These are phyloP conservation scores for Antigone vipio DNA, from an alignment of 2,113 vertebrate genomes.

Conservation along the genomic window DNA sequence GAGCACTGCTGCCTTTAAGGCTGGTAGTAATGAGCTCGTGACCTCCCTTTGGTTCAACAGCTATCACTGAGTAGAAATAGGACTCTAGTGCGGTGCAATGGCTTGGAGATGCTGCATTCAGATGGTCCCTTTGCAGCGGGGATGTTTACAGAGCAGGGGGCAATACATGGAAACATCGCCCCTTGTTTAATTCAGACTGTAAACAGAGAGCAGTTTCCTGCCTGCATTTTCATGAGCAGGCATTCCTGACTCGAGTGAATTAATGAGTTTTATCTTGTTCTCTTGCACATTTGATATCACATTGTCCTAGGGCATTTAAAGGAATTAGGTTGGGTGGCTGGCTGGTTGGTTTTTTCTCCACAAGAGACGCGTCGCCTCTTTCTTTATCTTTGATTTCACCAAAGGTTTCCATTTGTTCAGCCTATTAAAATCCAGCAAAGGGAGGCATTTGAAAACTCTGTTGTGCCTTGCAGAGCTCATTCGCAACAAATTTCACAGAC, in stretches of 20 bases:
- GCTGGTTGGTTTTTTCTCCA: background rate
- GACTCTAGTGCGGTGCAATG: rapidly evolving
- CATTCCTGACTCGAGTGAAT: background rate
- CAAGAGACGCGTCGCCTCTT: background rate
- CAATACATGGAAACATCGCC: background rate
- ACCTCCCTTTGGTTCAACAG: slow-evolving; percentile 9
- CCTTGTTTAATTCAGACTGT: background rate
- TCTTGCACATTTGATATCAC: background rate
- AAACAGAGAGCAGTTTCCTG: background rate
- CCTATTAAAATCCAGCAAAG: background rate
- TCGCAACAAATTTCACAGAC: background rate
- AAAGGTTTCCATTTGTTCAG: slow-evolving; percentile 18
- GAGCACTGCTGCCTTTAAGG: background rate
- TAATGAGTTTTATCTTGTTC: slow-evolving; percentile 15
- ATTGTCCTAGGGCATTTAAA: background rate
- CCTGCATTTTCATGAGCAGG: background rate
- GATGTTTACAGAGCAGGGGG: background rate
- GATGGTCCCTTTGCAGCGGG: background rate
- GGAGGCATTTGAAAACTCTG: background rate
- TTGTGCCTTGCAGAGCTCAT: background rate
- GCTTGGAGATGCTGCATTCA: background rate
- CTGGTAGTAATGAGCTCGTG: background rate
- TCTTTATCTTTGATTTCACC: background rate
- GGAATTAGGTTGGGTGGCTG: background rate
- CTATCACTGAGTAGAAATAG: background rate